These are phyloP conservation scores for Oligia fasciuncula DNA, from an alignment of 2,888 invertebrate genomes.

Conservation along the genomic window DNA sequence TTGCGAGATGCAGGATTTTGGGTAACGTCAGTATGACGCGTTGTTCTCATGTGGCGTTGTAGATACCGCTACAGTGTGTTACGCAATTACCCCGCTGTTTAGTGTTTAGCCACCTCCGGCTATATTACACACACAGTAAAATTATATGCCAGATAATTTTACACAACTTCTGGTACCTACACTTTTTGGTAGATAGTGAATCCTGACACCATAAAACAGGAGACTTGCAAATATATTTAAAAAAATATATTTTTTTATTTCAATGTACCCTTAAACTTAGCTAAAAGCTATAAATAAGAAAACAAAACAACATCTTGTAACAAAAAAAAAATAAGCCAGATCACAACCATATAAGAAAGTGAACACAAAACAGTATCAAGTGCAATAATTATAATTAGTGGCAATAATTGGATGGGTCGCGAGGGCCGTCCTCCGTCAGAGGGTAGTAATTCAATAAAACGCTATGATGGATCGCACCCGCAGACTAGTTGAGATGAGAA, in stretches of 20 bases:
- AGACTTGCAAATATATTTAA: background rate
- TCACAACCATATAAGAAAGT: constrained; percentile 29
- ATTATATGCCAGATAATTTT: no score
- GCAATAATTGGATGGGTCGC: constrained; percentile 74
- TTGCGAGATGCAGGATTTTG: no score
- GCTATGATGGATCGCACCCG: constrained; percentile 79
- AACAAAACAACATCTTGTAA: constrained; percentile 10
- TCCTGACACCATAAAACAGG: background rate
- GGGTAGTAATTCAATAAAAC: constrained; percentile 80
- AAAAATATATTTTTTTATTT: no score
- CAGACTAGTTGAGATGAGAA: constrained; percentile 55
- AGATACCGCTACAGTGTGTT: no score
- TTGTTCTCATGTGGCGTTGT: no score
- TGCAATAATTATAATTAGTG: constrained; percentile 76
- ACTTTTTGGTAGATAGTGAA: background rate
- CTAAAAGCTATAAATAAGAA: background rate
- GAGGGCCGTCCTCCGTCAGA: constrained; percentile 60
- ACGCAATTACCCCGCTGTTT: no score
- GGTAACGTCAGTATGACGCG: no score
- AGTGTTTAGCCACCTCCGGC: no score
- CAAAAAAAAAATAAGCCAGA: background rate
- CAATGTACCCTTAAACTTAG: background rate
- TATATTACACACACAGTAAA: no score
- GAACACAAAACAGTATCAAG: constrained; percentile 62
- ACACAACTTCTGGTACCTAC: background rate